phyloP scores from a whole-genome alignment of 2,888 invertebrate species.

The Caenorhabditis panamensis region DNA sequence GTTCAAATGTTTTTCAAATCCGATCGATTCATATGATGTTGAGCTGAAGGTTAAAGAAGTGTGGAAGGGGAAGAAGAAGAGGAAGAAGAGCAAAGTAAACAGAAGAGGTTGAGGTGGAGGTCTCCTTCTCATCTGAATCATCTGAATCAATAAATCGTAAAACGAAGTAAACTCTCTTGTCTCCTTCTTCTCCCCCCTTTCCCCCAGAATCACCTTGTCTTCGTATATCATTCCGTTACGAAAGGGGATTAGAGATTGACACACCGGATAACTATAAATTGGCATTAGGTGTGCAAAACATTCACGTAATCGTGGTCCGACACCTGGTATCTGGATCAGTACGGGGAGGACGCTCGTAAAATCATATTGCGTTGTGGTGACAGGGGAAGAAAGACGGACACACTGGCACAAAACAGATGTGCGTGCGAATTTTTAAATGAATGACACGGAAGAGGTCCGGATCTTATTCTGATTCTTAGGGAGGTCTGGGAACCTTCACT shows the following conservation, averaged over 20 bases:
- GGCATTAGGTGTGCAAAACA: slow-evolving; percentile 45
- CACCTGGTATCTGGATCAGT: slow-evolving; percentile 26
- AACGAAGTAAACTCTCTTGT: slow-evolving; percentile 7
- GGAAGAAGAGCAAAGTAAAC: background rate
- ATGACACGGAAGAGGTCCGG: background rate
- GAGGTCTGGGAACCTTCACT: too few relatives aligned
- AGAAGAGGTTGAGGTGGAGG: background rate
- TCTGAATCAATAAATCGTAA: slow-evolving; percentile 48
- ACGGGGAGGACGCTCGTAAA: slow-evolving; percentile 24
- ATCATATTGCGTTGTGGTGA: slow-evolving; percentile 11
- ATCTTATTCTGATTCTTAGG: too few relatives aligned
- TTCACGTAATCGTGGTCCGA: slow-evolving; percentile 25
- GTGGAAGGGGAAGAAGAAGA: slow-evolving; percentile 5
- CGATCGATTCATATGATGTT: slow-evolving; percentile 9
- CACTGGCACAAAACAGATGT: slow-evolving; percentile 36
- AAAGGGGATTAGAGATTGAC: slow-evolving; percentile 8
- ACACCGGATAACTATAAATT: slow-evolving; percentile 30
- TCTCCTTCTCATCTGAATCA: slow-evolving; percentile 35
- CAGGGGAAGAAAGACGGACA: background rate
- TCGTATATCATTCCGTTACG: slow-evolving; percentile 12
- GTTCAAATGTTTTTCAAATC: background rate
- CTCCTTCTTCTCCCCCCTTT: too few relatives aligned
- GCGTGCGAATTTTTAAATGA: slow-evolving; percentile 28
- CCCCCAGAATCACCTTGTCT: background rate
- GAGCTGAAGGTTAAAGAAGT: too few relatives aligned